These are phyloP conservation scores for Casuarius casuarius DNA, from an alignment of 2,113 vertebrate species.

Conservation along the genomic window DNA sequence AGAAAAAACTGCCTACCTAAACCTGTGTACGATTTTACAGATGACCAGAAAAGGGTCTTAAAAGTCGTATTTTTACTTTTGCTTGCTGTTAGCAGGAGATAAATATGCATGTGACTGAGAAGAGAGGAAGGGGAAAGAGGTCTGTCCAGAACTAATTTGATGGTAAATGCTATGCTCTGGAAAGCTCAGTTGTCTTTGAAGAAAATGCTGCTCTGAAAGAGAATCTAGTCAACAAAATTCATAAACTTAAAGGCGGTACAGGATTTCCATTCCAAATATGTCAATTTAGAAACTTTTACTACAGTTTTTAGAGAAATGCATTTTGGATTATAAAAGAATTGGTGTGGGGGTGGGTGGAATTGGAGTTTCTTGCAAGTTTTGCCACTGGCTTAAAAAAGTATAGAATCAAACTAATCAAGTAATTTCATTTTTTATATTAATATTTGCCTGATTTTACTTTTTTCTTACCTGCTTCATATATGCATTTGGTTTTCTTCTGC, in stretches of 20 bases:
- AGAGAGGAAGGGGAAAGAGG: background rate
- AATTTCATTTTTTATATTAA: background rate
- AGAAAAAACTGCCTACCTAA: background rate
- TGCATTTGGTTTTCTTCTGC: background rate
- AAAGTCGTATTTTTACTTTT: background rate
- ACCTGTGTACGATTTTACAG: background rate
- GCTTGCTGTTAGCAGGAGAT: background rate
- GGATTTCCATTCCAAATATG: background rate
- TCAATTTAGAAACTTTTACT: background rate
- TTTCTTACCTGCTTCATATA: background rate
- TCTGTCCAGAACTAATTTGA: background rate
- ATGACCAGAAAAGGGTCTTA: background rate
- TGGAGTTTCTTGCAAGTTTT: background rate
- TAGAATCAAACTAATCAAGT: background rate
- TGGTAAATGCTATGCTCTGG: background rate
- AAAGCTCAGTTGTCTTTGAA: background rate
- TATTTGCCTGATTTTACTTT: background rate
- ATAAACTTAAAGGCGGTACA: background rate
- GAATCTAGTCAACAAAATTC: background rate
- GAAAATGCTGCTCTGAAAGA: background rate
- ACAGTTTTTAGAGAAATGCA: background rate
- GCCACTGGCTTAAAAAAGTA: background rate
- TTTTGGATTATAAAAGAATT: background rate
- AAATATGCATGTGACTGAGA: background rate
- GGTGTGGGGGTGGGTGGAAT: rapidly evolving